phyloP scores from a whole-genome alignment of 1,140 invertebrate genomes.

The Caenorhabditis tropicalis region DNA sequence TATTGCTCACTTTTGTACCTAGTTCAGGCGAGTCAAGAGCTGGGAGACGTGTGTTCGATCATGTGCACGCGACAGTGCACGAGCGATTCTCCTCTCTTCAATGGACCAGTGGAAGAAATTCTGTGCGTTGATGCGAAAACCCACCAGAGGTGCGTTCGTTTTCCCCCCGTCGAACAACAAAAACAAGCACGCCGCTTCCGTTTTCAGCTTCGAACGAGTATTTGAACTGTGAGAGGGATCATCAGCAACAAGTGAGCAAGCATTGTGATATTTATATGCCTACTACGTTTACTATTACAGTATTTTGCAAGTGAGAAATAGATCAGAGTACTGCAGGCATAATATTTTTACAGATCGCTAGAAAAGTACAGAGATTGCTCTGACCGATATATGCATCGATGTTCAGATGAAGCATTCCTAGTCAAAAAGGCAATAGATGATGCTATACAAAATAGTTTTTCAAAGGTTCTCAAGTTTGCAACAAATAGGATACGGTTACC shows the following conservation, averaged over 20 bases:
- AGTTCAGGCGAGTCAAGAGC: slow-evolving; percentile 4
- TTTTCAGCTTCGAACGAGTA: slow-evolving; percentile 26
- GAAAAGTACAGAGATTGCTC: slow-evolving; percentile 31
- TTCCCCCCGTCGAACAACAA: too few species aligned
- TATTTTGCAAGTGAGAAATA: slow-evolving; percentile 14
- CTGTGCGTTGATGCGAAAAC: slow-evolving; percentile 42
- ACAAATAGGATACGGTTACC: slow-evolving; percentile 7
- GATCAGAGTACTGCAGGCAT: background rate
- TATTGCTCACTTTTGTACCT: too few species aligned
- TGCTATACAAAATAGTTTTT: background rate
- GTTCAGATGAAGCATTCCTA: slow-evolving; percentile 3
- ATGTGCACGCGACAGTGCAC: slow-evolving; percentile 22
- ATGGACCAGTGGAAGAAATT: slow-evolving; percentile 36
- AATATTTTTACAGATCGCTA: background rate
- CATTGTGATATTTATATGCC: slow-evolving; percentile 11
- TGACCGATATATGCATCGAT: background rate
- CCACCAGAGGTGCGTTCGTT: slow-evolving; percentile 25
- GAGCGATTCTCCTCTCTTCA: slow-evolving; percentile 1
- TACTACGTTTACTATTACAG: slow-evolving; percentile 19
- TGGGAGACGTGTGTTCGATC: slow-evolving; percentile 29
- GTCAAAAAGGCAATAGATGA: slow-evolving; percentile 25
- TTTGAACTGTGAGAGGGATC: slow-evolving; percentile 28
- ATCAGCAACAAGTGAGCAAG: slow-evolving; percentile 31
- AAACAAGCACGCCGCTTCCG: background rate
- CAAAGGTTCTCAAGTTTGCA: slow-evolving; percentile 2